Evolutionary conservation across 2,797 vertebrate genomes (phyloP), one percentile per base, ranked within the genome.

Genomic region (Balearica regulorum): DNA sequence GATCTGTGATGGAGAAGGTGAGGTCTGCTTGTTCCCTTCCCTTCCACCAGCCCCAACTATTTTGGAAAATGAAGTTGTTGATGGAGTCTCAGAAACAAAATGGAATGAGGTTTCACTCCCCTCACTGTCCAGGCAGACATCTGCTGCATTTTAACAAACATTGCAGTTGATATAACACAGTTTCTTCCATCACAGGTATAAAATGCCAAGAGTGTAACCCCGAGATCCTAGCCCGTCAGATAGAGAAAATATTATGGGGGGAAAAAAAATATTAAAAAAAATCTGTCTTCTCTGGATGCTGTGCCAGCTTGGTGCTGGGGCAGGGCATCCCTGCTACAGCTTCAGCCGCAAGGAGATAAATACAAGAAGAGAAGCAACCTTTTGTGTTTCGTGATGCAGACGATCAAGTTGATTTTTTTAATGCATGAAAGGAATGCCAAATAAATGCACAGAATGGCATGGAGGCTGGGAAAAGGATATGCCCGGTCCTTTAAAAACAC

Each of bases 221-320:
- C 39, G 54, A 71, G 17, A 22, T 39, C 20, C 51, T n/a, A 3
- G 43, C 13, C 46, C 4, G 2, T n/a, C 71, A 35, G 53, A 4
- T 0, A 83, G 26, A 25, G 2, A 9, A 90, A 28, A 28, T 13
- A 3, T 54, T 60, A 7, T 0, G 1, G 15, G 1, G 15, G 65
- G 22, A 0, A 0, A 2, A 18, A 19, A 19, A 31, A 11, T 10
- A 19, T n/a, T n/a, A n/a, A n/a, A 46, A 46, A 46, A 46, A 9
- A 0, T 13, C n/a, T 37, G 6, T 37, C 9, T 41, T 24, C 29
- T 53, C 29, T 21, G 65, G 66, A 3, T 46, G 49, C 66, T 89
- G 53, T 6, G 2, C 71, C 61, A 73, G 0, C 11, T 60, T n/a
- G 19, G 7, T 33, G 43, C 13, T 1, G 2, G 60, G 54, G 29